phyloP scores from a whole-genome alignment of 2,797 vertebrate genomes.

The Acropternis orthonyx region DNA sequence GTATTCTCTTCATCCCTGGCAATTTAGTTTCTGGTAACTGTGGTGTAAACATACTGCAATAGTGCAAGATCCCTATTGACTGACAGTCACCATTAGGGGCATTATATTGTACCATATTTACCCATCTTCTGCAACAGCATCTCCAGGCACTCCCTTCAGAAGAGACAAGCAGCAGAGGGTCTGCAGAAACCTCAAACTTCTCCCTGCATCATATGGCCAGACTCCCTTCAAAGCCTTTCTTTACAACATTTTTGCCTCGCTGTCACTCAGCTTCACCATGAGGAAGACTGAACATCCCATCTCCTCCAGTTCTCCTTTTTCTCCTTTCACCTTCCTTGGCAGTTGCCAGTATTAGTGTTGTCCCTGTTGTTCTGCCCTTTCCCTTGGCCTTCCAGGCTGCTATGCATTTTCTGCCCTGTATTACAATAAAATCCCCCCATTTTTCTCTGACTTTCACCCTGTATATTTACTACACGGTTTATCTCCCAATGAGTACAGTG shows the following conservation, averaged over 20 bases:
- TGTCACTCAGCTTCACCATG: neutral
- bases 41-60: neutral
- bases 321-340: neutral
- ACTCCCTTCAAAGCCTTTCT: neutral
- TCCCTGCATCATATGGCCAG: neutral
- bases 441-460: neutral
- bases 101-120: neutral
- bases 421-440: neutral
- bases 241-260: neutral
- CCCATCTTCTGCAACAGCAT: neutral
- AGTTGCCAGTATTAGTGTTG: neutral
- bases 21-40: neutral
- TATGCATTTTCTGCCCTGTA: neutral
- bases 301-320: neutral
- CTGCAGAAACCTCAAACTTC: neutral
- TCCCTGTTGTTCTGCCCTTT: neutral
- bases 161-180: neutral
- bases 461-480: neutral
- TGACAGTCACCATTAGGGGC: neutral
- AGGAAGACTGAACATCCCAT: neutral
- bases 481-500: neutral
- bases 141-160: neutral
- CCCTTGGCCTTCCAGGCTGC: neutral
- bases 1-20: neutral
- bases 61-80: neutral